A percentile compares a stretch with the other conserved stretches of the same genome.
Conservation (phyloP, 2,797 vertebrate genomes). For the Serranus cabrilla region DNA sequence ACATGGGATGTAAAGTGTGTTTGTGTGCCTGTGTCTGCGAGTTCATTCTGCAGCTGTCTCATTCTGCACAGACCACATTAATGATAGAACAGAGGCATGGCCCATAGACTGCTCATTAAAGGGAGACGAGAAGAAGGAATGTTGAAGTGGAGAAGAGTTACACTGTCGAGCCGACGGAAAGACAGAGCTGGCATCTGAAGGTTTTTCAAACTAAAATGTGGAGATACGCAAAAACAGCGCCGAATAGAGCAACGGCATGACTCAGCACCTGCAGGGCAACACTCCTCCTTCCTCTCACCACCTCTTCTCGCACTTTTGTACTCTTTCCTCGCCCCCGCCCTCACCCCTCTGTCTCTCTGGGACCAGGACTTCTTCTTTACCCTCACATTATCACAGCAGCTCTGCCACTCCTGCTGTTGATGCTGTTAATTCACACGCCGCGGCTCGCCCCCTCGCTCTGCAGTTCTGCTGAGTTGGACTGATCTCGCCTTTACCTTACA, state of each 20-base stretch:
- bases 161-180: slow-evolving; percentile 31
- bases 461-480: slow-evolving; percentile 62
- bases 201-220: slow-evolving; percentile 37
- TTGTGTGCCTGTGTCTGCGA: slow-evolving; percentile 40
- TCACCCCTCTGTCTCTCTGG: slow-evolving; percentile 11
- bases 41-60: slow-evolving; percentile 63
- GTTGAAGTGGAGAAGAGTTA: slow-evolving; percentile 26
- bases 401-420: slow-evolving; percentile 43
- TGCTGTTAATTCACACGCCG: slow-evolving; percentile 39
- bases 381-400: slow-evolving; percentile 48
- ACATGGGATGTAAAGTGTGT: slow-evolving; percentile 36
- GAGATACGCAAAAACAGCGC: slow-evolving; percentile 8
- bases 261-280: slow-evolving; percentile 62
- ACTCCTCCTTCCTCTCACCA: slow-evolving; percentile 23
- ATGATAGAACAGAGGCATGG: slow-evolving; percentile 66
- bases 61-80: slow-evolving; percentile 60
- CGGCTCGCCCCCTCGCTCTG: background rate
- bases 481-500: slow-evolving; percentile 47
- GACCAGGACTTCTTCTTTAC: slow-evolving; percentile 28
- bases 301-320: slow-evolving; percentile 10
- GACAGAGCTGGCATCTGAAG: slow-evolving; percentile 1
- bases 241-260: slow-evolving; percentile 46
- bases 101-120: slow-evolving; percentile 61
- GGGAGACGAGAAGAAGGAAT: slow-evolving; percentile 31
- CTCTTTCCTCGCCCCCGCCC: background rate